These are phyloP conservation scores for Diaperis boleti DNA, from an alignment of 2,888 invertebrate genomes.

Conservation along the genomic window DNA sequence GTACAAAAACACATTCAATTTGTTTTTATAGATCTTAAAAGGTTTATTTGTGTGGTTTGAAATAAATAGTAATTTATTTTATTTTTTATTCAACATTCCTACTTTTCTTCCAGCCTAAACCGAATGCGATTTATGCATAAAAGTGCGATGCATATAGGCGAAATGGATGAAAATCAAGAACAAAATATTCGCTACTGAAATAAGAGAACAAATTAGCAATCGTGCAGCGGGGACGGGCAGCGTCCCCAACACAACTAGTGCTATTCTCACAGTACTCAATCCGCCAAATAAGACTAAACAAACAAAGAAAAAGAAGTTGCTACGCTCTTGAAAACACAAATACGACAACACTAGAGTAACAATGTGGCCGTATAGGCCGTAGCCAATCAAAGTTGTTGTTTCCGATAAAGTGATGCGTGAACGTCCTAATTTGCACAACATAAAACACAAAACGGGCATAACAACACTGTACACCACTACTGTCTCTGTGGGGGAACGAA, in stretches of 20 bases:
- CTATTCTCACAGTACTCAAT: slow-evolving; percentile 65
- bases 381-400: slow-evolving; percentile 65
- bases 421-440: slow-evolving; percentile 59
- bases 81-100: slow-evolving; percentile 5
- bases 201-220: slow-evolving; percentile 67
- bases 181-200: slow-evolving; percentile 66
- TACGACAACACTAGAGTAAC: slow-evolving; percentile 64
- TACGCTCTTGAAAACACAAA: slow-evolving; percentile 64
- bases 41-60: neutral
- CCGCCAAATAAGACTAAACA: slow-evolving; percentile 67
- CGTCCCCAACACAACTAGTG: slow-evolving; percentile 65
- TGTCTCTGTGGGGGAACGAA: slow-evolving; percentile 59
- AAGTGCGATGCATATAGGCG: slow-evolving; percentile 67
- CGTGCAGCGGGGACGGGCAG: slow-evolving; percentile 66
- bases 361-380: slow-evolving; percentile 67
- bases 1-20: neutral
- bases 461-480: slow-evolving; percentile 59
- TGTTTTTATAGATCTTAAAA: neutral
- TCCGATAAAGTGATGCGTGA: slow-evolving; percentile 62
- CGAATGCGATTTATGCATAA: slow-evolving; percentile 55
- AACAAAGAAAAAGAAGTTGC: slow-evolving; percentile 66
- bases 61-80: slow-evolving; percentile 16
- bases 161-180: slow-evolving; percentile 69
- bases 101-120: neutral
- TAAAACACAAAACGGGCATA: slow-evolving; percentile 62